Evolutionary conservation across 1,140 invertebrate genomes (phyloP), one percentile per base, ranked within the genome.

Genomic region (Drosophila arizonae): DNA sequence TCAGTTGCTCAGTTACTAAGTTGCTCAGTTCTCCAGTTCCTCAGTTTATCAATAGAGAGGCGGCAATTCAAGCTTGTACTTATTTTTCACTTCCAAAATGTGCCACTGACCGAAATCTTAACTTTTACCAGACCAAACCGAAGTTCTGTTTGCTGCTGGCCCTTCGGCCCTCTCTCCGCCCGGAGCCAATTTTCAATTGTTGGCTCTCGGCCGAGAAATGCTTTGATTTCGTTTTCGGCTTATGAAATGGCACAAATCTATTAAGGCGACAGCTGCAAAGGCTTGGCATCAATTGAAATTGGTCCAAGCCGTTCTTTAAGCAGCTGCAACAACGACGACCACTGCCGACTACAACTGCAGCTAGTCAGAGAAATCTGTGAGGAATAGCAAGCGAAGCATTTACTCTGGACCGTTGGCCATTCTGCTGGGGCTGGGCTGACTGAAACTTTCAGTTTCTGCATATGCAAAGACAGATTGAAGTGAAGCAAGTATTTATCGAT

Each of bases 31-130:
- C 28, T 30, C 43, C 52, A 39, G 41, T 58, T 76, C 50, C 63
- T 68, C 66, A 36, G 26, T 76, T 73, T 76, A 79, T 84, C 80
- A 84, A 84, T 80, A 76, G 77, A 62, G 74, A 62, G 58, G 55
- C 54, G 72, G 77, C 72, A 68, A 11, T 56, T 45, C 39, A 21
- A 26, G 48, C 64, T 72, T 76, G 66, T 62, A 36, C 39, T 60
- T 62, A 60, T 72, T 63, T 65, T 67, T 69, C 65, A 71, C 62
- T 69, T 57, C 67, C 45, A 62, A 60, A 72, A 68, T 88, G 86
- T 87, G 69, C 79, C 76, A 90, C 77, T 90, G 87, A 90, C 87
- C 87, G 87, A 90, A 90, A 90, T 90, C 74, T 78, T 68, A 78
- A 76, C 87, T 90, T 84, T 90, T 90, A 90, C 81, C 73, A 71